Percentiles rank a stretch among this genome's conserved stretches.
Evolutionary conservation across 35 echinoderm and acorn worm genomes (phyloP).

Genomic region (Diadema setosum): DNA sequence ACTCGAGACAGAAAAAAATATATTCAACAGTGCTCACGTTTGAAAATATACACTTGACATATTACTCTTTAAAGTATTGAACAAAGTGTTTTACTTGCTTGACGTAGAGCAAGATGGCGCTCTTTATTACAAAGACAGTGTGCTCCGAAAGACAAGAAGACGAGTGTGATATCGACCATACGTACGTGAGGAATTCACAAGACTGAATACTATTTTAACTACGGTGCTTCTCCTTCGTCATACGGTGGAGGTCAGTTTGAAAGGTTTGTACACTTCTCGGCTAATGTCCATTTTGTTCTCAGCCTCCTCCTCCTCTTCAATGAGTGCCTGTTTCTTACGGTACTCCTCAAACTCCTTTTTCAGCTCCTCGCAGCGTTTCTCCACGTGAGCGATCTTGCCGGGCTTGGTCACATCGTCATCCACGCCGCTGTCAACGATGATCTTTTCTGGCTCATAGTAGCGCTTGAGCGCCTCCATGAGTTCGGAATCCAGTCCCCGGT

Average conservation of each 20-base stretch:
- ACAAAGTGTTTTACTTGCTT: too few relatives aligned
- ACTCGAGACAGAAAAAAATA: too few relatives aligned
- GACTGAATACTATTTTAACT: too few relatives aligned
- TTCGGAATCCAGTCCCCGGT: conserved; percentile 44
- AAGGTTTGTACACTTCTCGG: background rate
- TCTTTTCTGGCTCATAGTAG: conserved; percentile 56
- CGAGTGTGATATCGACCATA: too few relatives aligned
- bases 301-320: background rate
- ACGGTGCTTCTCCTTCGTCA: too few relatives aligned
- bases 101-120: too few relatives aligned
- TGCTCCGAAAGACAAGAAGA: too few relatives aligned
- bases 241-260: conserved; percentile 27
- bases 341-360: conserved; percentile 77
- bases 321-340: conserved; percentile 38
- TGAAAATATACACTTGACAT: too few relatives aligned
- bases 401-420: background rate
- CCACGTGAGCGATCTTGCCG: conserved; percentile 8
- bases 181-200: too few relatives aligned
- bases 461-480: conserved; percentile 55
- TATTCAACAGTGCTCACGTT: too few relatives aligned
- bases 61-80: too few relatives aligned
- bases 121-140: too few relatives aligned
- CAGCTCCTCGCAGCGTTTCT: conserved; percentile 66
- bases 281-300: background rate
- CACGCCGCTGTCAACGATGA: background rate